Base-by-base conservation (phyloP, 2,888 invertebrate species). In the Campaea margaritaria region DNA sequence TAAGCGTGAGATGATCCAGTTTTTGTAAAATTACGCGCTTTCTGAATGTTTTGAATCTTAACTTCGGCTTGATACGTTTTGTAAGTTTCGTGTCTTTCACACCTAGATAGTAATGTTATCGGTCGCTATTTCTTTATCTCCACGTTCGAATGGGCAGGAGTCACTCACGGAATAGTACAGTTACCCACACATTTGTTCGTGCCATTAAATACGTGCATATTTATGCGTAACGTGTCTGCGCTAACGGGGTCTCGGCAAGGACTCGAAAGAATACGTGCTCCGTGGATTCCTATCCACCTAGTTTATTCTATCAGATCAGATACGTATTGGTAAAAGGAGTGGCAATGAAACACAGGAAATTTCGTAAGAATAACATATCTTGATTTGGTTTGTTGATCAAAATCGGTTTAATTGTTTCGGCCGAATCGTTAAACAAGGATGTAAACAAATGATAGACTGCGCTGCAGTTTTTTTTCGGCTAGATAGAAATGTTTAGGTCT, bases 161-260 rank as follows among this genome's bases (percentile, higher is more conserved):
- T 72, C 65, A 65, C 75, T 71, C 84, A 85, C 86, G 83, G 81
- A 75, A 84, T 73, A 76, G 81, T 87, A 91, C 91, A 87, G 91
- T 91, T 91, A 90, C 73, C 75, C 77, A 80, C 83, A 87, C 85
- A 83, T 79, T 78, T 75, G 79, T 84, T 85, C 85, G 83, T 86
- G 86, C 83, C 83, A 87, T 83, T 87, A 86, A 68, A 84, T 85
- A 87, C 82, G 82, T 86, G 87, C 85, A 91, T 90, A 91, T 86
- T 89, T 90, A 91, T 91, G 91, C 91, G 83, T 84, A 81, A 78
- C 91, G 83, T 86, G 89, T 85, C 83, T 85, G 70, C 69, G 71
- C 65, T 91, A 91, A 90, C 91, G 91, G 91, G 85, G 81, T 73
- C 70, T 72, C 72, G 70, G 76, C 74, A 86, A 89, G 89, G 89